Base-by-base conservation (phyloP, 2,888 invertebrate species). In the Morpho helenor region DNA sequence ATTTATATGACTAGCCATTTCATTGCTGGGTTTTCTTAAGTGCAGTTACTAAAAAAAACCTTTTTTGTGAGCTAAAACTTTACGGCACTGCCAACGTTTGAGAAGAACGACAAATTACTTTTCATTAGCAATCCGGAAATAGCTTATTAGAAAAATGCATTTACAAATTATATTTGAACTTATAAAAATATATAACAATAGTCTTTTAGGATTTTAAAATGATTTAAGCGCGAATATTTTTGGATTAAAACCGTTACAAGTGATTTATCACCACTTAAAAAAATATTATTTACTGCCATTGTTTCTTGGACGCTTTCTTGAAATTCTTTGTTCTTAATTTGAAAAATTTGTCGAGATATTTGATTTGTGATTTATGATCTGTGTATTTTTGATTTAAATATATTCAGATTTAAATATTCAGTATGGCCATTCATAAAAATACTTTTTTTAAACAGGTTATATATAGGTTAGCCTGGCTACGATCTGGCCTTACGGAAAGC, bases 231-330 rank as follows among this genome's bases (percentile, higher is more conserved):
- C 5, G 3, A 5, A 5, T 31, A 31, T 31, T 31, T 31, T 31
- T 31, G 31, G 3, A 84, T 84, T 79, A 76, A 77, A 71, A 68
- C 63, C 31, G 75, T 69, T 73, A 67, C 67, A 68, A 66, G 42
- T 75, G 80, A 77, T 69, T 76, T 76, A 78, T 78, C 75, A 75
- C 68, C 76, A 77, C 75, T 77, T 78, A 75, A 76, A 80, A 79
- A 78, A 77, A 78, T 72, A 74, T 77, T 73, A 83, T 84, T 84
- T 82, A 86, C 78, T 77, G 82, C 79, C 80, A 83, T 86, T 86
- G 84, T 84, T 73, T 72, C 61, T n/a, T 47, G 44, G n/a, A 50
- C 7, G 42, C 59, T 49, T 55, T 45, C 10, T 8, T 39, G 40
- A 45, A 52, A 40, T 6, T 44, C 55, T 16, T 16, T 60, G 60